Conservation (phyloP, 1,140 invertebrate species). For the Prorops nasuta region DNA sequence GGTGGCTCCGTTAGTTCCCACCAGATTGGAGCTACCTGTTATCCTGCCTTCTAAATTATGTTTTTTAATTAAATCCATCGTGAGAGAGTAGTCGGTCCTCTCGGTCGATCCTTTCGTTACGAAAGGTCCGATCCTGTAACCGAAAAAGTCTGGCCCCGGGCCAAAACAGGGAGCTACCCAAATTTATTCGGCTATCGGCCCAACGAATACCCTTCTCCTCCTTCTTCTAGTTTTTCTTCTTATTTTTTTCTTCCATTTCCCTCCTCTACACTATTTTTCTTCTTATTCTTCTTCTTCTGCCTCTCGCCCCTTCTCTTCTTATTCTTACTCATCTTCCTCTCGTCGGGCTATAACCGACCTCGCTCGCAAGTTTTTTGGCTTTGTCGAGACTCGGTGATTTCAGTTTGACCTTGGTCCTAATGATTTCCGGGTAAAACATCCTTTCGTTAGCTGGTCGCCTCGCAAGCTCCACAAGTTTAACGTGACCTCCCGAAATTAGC, state of each 20-base stretch:
- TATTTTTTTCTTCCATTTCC: slow-evolving; percentile 28
- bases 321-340: slow-evolving; percentile 22
- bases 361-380: slow-evolving; percentile 18
- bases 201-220: slow-evolving; percentile 14
- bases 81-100: slow-evolving; percentile 29
- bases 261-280: slow-evolving; percentile 24
- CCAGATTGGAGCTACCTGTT: slow-evolving; percentile 52
- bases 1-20: slow-evolving; percentile 48
- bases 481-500: no score
- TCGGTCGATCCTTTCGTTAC: slow-evolving; percentile 22
- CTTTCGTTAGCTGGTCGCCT: no score
- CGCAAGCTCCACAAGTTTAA: no score
- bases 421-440: slow-evolving; percentile 40
- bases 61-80: slow-evolving; percentile 59
- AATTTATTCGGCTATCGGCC: slow-evolving; percentile 51
- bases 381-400: slow-evolving; percentile 17
- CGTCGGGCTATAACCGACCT: slow-evolving; percentile 22
- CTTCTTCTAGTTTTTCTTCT: slow-evolving; percentile 26
- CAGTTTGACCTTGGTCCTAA: slow-evolving; percentile 28
- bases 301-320: slow-evolving; percentile 15
- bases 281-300: slow-evolving; percentile 3
- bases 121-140: slow-evolving; percentile 29
- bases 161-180: slow-evolving; percentile 55
- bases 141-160: slow-evolving; percentile 40
- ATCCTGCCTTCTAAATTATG: slow-evolving; percentile 56